Evolutionary conservation across 2,888 invertebrate species (phyloP), one percentile per base, ranked within the genome.

Genomic region (Incurvaria masculella): DNA sequence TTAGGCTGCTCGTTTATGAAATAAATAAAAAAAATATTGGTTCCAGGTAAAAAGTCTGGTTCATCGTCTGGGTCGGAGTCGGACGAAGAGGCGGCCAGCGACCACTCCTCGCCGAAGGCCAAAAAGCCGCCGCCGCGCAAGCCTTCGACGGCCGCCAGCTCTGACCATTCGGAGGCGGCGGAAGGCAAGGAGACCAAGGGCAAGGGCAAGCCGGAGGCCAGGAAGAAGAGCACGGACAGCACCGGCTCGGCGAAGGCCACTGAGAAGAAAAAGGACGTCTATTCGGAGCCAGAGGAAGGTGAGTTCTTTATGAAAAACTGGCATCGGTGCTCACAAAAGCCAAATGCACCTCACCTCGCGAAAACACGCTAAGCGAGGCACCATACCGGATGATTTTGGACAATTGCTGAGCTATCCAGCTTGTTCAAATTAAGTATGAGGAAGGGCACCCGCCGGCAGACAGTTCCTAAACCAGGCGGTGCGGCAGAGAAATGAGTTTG

Each of bases 281-380:
- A 81, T 52, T 89, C 89, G 46, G 92, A 93, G 60, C 88, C 89
- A 0, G 92, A 93, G 68, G 93, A 93, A 82, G 92, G 88, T 84
- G 60, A 38, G 56, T 53, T 23, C 18, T 21, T 6, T 21, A n/a
- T n/a, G n/a, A n/a, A n/a, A n/a, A n/a, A n/a, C n/a, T n/a, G n/a
- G n/a, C n/a, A n/a, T n/a, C n/a, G n/a, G n/a, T n/a, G n/a, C n/a
- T n/a, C n/a, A n/a, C n/a, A n/a, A n/a, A n/a, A n/a, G n/a, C n/a
- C n/a, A n/a, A n/a, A n/a, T n/a, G n/a, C n/a, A n/a, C n/a, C n/a
- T n/a, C n/a, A n/a, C n/a, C n/a, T n/a, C n/a, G n/a, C n/a, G n/a
- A n/a, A n/a, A n/a, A n/a, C n/a, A n/a, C n/a, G n/a, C n/a, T n/a
- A n/a, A n/a, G n/a, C n/a, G n/a, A n/a, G n/a, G n/a, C n/a, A n/a